Evolutionary conservation across 2,797 vertebrate genomes (phyloP).

Genomic region (Mergus octosetaceus): DNA sequence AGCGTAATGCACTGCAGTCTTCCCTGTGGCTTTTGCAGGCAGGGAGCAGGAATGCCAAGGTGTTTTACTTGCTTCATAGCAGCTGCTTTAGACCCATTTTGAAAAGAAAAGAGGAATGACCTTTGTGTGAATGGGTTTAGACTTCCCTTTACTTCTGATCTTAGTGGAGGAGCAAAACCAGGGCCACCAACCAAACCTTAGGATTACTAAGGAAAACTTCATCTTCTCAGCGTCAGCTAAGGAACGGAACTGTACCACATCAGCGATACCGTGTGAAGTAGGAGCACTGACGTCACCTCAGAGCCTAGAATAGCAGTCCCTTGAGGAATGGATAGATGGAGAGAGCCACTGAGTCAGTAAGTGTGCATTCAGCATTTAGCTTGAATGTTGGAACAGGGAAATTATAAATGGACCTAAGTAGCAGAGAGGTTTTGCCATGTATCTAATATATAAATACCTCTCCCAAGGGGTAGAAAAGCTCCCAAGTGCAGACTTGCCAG

Average conservation of each 20-base stretch:
- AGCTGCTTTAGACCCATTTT: not conserved
- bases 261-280: not conserved
- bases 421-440: slow-evolving; percentile 45
- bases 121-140: not conserved
- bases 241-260: not conserved
- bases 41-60: not conserved
- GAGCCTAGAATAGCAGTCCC: slow-evolving; percentile 40
- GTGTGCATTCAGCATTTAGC: slow-evolving; percentile 47
- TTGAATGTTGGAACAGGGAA: not conserved
- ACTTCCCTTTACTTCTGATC: not conserved
- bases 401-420: slow-evolving; percentile 53
- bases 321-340: not conserved
- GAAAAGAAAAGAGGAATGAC: not conserved
- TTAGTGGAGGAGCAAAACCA: not conserved
- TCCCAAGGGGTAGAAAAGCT: slow-evolving; percentile 22
- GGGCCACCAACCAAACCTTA: not conserved
- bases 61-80: not conserved
- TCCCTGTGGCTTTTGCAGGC: not conserved
- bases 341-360: slow-evolving; percentile 12
- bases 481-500: slow-evolving; percentile 6
- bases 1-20: not conserved
- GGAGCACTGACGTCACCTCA: slow-evolving; percentile 18
- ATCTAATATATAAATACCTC: slow-evolving; percentile 40
- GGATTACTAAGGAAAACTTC: not conserved
- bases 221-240: not conserved